Conservation (phyloP, 2,888 invertebrate genomes). For the Pocota personata region DNA sequence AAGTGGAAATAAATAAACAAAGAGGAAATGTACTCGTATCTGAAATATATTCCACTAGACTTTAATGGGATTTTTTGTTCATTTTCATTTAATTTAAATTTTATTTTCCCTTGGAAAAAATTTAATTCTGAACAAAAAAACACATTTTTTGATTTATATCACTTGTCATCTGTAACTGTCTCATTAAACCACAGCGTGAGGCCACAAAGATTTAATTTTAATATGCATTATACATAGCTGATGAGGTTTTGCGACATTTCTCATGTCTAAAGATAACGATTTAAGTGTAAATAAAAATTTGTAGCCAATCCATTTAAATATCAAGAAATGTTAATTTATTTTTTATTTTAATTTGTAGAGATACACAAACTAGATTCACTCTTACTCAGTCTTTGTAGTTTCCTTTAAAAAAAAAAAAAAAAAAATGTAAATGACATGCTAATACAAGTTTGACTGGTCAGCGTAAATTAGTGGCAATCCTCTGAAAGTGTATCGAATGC, state of each 20-base stretch:
- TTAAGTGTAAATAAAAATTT: conserved; percentile 54
- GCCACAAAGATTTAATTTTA: conserved; percentile 20
- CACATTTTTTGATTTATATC: conserved; percentile 26
- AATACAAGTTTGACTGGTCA: conserved; percentile 39
- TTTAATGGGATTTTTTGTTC: conserved; percentile 16
- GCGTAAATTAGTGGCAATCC: conserved; percentile 19
- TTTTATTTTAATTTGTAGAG: conserved; percentile 29
- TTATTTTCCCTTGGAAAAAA: conserved; percentile 16
- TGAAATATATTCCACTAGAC: conserved; percentile 21
- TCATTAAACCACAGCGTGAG: conserved; percentile 40
- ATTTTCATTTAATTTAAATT: background rate
- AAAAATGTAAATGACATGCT: conserved; percentile 41
- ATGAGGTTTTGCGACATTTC: conserved; percentile 52
- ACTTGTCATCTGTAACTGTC: conserved; percentile 41
- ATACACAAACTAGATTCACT: background rate
- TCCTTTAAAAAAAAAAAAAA: background rate
- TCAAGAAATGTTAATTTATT: conserved; percentile 43
- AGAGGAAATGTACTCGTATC: conserved; percentile 44
- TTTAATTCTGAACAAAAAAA: background rate
- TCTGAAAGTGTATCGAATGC: conserved; percentile 18
- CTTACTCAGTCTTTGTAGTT: conserved; percentile 8
- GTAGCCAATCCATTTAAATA: conserved; percentile 39
- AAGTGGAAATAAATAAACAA: conserved; percentile 60
- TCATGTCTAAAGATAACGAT: conserved; percentile 29
- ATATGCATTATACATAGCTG: conserved; percentile 10